Evolutionary conservation across 1,140 invertebrate species (phyloP), one percentile per base, ranked within the genome.

Genomic region (Anastrepha ludens): DNA sequence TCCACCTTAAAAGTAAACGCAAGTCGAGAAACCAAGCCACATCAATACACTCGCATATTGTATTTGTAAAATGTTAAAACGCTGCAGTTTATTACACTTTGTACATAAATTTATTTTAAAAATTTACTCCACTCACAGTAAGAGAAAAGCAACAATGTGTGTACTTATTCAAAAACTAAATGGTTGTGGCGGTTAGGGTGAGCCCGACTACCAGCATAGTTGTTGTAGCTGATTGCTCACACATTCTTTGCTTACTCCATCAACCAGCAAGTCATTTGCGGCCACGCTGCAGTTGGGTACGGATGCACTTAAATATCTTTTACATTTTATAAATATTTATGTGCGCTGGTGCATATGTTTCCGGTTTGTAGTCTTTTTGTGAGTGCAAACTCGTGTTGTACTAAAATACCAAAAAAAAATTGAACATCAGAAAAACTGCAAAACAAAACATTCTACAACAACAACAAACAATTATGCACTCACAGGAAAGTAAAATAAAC

Each of bases 291-390:
- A 20, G 74, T 13, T 81, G 74, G n/a, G 44, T 81, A 47, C 74
- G 74, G 74, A 81, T 55, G 74, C 74, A 81, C 47, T 81, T 81
- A 81, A 81, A 55, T 81, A 81, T 81, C 44, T 81, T 50, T 81
- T 81, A 81, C 74, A 81, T 81, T 81, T 58, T 81, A 81, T 81
- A 81, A 81, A 81, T 81, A 81, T 81, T 81, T 81, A 81, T 29
- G n/a, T 55, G n/a, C 74, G 20, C 55, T 55, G 17, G 41, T 50
- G 47, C 74, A 55, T 58, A 55, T 81, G 74, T 81, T 81, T 81
- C 50, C 74, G 74, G 47, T 55, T 81, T 81, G 44, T 81, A 55
- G 15, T 58, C 20, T 81, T 47, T 55, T 81, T 81, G 74, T 6
- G 47, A 81, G 50, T 81, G 74, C 47, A 58, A 50, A 81, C 41